Evolutionary conservation across 1,140 invertebrate species (phyloP), one percentile per base, ranked within the genome.

Genomic region (Dinoponera quadriceps): DNA sequence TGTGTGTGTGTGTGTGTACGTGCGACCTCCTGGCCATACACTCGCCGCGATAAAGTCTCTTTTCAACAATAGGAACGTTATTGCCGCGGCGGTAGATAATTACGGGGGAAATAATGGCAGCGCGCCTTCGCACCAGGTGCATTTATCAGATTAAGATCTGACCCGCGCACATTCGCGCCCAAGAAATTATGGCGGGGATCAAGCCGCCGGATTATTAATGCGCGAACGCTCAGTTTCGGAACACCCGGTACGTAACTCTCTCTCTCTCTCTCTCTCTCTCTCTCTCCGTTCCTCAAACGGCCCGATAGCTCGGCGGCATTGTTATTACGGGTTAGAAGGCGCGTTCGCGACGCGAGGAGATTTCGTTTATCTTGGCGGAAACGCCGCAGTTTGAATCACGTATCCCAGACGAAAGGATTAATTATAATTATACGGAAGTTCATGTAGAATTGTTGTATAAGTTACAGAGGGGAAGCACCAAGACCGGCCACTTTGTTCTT

Each of bases 101-200:
- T 87, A 88, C 59, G 84, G 82, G 71, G 72, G n/a, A n/a, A 86
- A 82, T 75, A 85, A 54, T 59, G 48, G 66, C 62, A 68, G 38
- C 57, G 51, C 22, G 63, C 54, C 57, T 84, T 44, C 38, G 38
- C 38, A 9, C 86, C 59, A 22, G 80, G 81, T 77, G 65, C 85
- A 74, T 87, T 88, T 84, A 84, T 84, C 87, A 88, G 86, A 88
- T 88, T 88, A 81, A 51, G 74, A 88, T 87, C 86, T 84, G 69
- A 84, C 86, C 85, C 68, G 65, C 44, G 51, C 51, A 44, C 68
- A 74, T 22, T 14, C 51, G 48, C 55, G 55, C 38, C 20, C 38
- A 86, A 82, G 85, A 83, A 83, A 86, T 87, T 86, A 86, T 78
- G 49, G 73, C 57, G 65, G 33, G 80, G 77, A 68, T 87, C 84